Percentiles rank a stretch among this genome's conserved stretches.
phyloP scores from a whole-genome alignment of 2,113 vertebrate genomes.

The Podiceps cristatus region DNA sequence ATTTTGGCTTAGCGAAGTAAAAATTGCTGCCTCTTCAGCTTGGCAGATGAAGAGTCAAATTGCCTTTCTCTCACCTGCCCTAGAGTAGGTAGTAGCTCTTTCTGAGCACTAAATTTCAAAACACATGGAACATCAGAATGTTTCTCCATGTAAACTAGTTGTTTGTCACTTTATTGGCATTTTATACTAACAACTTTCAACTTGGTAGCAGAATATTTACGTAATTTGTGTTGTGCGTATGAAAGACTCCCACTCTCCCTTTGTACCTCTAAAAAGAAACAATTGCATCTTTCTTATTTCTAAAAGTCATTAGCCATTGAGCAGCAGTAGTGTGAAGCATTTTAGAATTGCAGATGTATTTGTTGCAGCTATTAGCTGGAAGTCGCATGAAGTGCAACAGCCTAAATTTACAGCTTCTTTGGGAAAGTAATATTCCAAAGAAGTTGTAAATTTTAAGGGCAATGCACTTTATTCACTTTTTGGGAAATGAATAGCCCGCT shows the following conservation, averaged over 20 bases:
- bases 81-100: neutral
- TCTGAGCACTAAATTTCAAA: neutral
- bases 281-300: neutral
- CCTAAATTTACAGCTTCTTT: neutral
- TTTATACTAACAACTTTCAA: neutral
- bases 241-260: neutral
- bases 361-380: neutral
- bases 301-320: neutral
- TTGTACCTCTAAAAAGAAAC: neutral
- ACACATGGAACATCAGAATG: neutral
- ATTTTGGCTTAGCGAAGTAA: neutral
- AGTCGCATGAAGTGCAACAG: neutral
- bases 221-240: neutral
- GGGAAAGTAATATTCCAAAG: neutral
- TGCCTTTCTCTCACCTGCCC: neutral
- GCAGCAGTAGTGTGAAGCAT: neutral
- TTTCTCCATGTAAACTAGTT: neutral
- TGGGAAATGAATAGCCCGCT: neutral
- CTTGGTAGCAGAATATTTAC: constrained; percentile 18
- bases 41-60: neutral
- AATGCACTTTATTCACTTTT: neutral
- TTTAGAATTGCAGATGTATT: neutral
- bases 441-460: neutral
- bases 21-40: neutral
- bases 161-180: neutral